These are phyloP conservation scores for Steromphala cineraria DNA, from an alignment of 2,888 invertebrate species.

Conservation along the genomic window DNA sequence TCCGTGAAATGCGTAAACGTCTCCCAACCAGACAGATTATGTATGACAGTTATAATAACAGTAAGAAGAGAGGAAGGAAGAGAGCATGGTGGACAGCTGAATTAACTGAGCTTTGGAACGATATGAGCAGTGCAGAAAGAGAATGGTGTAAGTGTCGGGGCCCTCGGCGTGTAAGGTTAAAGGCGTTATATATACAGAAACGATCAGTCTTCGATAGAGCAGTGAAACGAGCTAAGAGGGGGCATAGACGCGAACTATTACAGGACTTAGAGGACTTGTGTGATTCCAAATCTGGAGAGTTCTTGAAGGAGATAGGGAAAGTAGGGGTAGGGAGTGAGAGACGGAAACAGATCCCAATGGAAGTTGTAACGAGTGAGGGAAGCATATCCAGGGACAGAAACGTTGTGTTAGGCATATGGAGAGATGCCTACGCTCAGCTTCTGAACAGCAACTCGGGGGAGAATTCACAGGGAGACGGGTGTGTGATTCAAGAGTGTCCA, in stretches of 20 bases:
- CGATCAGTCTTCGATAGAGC: neutral
- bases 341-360: too few species aligned
- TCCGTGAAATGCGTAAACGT: neutral
- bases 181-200: neutral
- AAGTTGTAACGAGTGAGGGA: too few species aligned
- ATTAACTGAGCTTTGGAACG: neutral
- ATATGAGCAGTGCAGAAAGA: neutral
- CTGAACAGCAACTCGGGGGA: too few species aligned
- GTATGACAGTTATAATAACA: neutral
- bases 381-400: too few species aligned
- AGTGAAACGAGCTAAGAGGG: neutral
- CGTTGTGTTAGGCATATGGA: too few species aligned
- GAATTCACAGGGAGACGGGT: too few species aligned
- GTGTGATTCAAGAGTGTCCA: too few species aligned
- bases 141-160: neutral
- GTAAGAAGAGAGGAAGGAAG: neutral
- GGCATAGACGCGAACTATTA: neutral
- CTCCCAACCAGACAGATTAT: neutral
- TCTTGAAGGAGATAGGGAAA: neutral
- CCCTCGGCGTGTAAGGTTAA: neutral
- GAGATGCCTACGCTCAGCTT: too few species aligned
- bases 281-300: too few species aligned
- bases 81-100: neutral
- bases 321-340: neutral
- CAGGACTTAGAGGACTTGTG: neutral